phyloP scores from a whole-genome alignment of 1,140 invertebrate species.

The Hycleus cichorii region DNA sequence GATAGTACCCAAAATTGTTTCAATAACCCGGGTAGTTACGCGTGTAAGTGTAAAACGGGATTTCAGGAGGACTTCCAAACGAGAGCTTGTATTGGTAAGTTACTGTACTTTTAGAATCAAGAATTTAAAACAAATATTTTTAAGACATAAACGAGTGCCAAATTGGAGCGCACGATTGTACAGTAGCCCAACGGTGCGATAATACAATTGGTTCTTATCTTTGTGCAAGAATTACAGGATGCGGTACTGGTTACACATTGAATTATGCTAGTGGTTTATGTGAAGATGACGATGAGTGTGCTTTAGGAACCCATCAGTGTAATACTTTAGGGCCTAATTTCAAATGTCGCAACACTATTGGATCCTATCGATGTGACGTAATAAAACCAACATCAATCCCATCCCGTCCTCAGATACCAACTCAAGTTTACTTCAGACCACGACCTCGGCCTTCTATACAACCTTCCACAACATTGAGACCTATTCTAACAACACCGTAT shows the following conservation, averaged over 20 bases:
- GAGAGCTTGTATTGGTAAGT: constrained; percentile 61
- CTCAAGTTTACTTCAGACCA: no score
- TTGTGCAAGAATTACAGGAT: constrained; percentile 75
- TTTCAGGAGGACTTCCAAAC: constrained; percentile 60
- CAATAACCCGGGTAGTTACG: constrained; percentile 72
- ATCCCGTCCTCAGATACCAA: no score
- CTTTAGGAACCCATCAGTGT: constrained; percentile 74
- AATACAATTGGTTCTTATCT: constrained; percentile 82
- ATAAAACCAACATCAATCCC: constrained; percentile 27
- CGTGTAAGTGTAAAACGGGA: constrained; percentile 68
- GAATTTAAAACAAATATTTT: constrained; percentile 6
- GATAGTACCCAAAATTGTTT: constrained; percentile 62
- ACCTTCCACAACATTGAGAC: no score
- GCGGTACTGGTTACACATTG: constrained; percentile 94
- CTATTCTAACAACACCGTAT: no score
- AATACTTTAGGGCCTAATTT: constrained; percentile 54
- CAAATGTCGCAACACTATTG: constrained; percentile 76
- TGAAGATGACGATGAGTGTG: constrained; percentile 93
- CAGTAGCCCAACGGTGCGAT: constrained; percentile 72
- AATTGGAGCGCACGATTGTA: constrained; percentile 48
- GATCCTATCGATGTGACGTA: constrained; percentile 69
- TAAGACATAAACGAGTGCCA: constrained; percentile 59
- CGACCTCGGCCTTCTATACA: no score
- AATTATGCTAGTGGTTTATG: constrained; percentile 81
- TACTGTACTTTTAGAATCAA: background rate